Base-by-base conservation (phyloP, 2,888 invertebrate genomes). In the Lepidonotus clava region DNA sequence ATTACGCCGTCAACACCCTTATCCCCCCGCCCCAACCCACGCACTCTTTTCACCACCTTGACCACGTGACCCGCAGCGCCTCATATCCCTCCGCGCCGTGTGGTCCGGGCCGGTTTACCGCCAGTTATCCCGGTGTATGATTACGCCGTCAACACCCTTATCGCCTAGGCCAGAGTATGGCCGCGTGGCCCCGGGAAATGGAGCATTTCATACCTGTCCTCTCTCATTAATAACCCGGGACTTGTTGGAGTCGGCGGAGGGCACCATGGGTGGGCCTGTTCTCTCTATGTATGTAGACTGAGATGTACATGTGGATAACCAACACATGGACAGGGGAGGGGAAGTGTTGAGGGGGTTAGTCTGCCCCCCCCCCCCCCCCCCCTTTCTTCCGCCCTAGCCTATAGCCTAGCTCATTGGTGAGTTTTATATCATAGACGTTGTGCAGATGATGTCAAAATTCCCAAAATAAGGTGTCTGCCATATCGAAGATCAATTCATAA, bases 171-270 rank as follows among this genome's bases (percentile, higher is more conserved):
- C 24, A 28, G 28, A 80, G 32, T 24, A 80, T 51, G 41, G 80
- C 18, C 11, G 71, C 14, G 71, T 18, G 14, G 38, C 36, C 34
- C 6, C 36, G 34, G 18, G 41, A 80, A 80, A 80, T 46, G 80
- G 34, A 32, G 80, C 80, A 28, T 46, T 80, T 80, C 80, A 80
- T 80, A 80, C 80, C 46, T 80, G 24, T 24, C 80, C 28, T n/a
- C 80, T 18, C 80, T 80, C 41, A 80, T 80, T 80, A 80, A 80
- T 80, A 80, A 80, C 14, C 80, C 28, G 14, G 51, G 40, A 80
- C 36, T 71, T 71, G 36, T 80, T 24, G 28, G 4, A 41, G 32
- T 46, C 32, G 24, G 28, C 46, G 46, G 28, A 80, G n/a, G 2
- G 0, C 80, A 1, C 4, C 46, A 6, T 80, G 80, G 80, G 46